A percentile compares a stretch with the other conserved stretches of the same genome.
Conservation (phyloP, 2,888 invertebrate species). For the Cheilosia impressa region DNA sequence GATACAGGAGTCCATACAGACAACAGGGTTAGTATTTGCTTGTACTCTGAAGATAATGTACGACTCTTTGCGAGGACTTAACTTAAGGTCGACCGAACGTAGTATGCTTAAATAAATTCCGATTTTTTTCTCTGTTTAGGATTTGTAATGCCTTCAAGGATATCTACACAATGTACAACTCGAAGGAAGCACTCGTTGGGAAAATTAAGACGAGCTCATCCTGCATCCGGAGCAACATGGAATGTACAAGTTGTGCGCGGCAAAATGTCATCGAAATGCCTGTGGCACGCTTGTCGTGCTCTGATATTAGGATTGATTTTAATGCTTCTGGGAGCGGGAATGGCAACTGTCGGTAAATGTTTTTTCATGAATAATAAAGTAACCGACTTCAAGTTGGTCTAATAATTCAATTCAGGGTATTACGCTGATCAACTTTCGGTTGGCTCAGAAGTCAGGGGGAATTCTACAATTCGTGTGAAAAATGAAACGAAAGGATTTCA, state of each 20-base stretch:
- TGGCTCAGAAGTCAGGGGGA: constrained; percentile 91
- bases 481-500: constrained; percentile 93
- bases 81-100: too few species aligned
- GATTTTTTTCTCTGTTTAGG: not conserved
- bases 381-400: not conserved
- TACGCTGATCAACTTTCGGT: constrained; percentile 92
- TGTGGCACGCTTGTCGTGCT: constrained; percentile 97
- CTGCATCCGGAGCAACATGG: constrained; percentile 93
- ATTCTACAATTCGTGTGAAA: constrained; percentile 90
- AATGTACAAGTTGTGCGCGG: constrained; percentile 93
- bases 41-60: too few species aligned
- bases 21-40: too few species aligned
- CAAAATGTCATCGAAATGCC: constrained; percentile 94
- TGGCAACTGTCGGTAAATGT: constrained; percentile 94
- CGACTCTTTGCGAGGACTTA: not conserved
- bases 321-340: constrained; percentile 94
- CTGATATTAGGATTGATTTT: constrained; percentile 93
- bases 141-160: constrained; percentile 81
- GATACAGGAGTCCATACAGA: too few species aligned
- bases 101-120: not conserved
- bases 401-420: constrained; percentile 86
- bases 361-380: not conserved
- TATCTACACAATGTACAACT: constrained; percentile 80
- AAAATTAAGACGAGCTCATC: constrained; percentile 88
- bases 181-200: constrained; percentile 84